These are phyloP conservation scores for Ascidia mentula DNA, from an alignment of 23 tunicate genomes.

Conservation along the genomic window DNA sequence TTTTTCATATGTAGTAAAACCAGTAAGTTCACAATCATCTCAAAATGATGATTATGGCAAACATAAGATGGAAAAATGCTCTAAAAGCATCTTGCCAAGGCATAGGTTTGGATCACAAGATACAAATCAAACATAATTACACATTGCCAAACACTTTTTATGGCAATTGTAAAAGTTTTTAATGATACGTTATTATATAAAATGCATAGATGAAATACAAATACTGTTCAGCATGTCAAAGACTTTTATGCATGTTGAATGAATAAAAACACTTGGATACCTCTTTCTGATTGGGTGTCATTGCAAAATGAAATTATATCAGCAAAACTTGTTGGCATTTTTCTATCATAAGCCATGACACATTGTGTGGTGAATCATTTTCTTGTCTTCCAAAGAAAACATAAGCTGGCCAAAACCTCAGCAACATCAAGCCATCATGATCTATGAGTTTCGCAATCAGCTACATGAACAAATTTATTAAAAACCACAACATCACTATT, in stretches of 20 bases:
- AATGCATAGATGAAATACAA: no score
- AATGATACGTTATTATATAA: no score
- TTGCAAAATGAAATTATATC: constrained; percentile 59
- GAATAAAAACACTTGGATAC: constrained; percentile 15
- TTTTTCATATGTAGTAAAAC: constrained; percentile 1
- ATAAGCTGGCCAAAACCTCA: not conserved
- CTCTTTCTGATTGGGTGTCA: constrained; percentile 65
- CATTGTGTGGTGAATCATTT: not conserved
- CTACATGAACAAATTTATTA: no score
- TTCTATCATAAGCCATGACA: constrained; percentile 34
- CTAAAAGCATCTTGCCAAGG: no score
- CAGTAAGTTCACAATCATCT: not conserved
- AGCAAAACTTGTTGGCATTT: constrained; percentile 57
- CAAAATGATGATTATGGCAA: constrained; percentile 23
- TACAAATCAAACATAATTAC: no score
- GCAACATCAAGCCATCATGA: no score
- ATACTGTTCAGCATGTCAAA: not conserved
- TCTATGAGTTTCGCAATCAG: no score
- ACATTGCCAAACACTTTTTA: no score
- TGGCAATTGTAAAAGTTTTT: no score
- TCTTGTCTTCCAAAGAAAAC: not conserved
- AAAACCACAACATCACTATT: no score
- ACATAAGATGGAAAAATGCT: no score
- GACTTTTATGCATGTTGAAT: not conserved
- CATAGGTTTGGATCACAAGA: no score